These are phyloP conservation scores for Gymnarchus niloticus DNA, from an alignment of 2,113 vertebrate species.

Conservation along the genomic window DNA sequence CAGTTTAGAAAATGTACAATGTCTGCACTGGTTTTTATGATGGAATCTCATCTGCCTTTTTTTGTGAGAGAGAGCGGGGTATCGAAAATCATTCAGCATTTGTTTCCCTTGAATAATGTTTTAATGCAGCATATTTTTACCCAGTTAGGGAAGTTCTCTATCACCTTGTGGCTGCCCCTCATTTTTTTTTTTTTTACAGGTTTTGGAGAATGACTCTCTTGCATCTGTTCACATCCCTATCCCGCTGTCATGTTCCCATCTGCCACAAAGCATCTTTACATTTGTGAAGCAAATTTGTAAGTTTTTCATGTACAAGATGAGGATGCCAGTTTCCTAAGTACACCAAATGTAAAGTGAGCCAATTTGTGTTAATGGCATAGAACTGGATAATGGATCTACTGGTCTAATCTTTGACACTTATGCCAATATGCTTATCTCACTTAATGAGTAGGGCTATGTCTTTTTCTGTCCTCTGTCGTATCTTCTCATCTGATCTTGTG, in stretches of 20 bases:
- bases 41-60: not conserved
- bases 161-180: not conserved
- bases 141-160: not conserved
- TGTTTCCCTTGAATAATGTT: not conserved
- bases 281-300: not conserved
- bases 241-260: not conserved
- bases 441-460: conserved; percentile 2
- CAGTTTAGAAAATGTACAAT: not conserved
- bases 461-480: not conserved
- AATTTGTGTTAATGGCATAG: not conserved
- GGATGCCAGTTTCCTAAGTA: not conserved
- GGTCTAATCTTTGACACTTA: not conserved
- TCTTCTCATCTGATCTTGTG: not conserved
- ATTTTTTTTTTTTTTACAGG: not conserved
- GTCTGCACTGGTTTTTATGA: not conserved
- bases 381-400: not conserved
- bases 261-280: not conserved
- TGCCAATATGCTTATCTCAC: not conserved
- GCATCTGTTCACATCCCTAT: no score
- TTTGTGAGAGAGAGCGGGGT: not conserved
- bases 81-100: not conserved
- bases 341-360: not conserved
- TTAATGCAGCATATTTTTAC: not conserved
- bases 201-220: conserved; percentile 2
- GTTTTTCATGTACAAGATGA: not conserved